A percentile compares a stretch with the other conserved stretches of the same genome.
phyloP scores from a whole-genome alignment of 2,797 vertebrate species.

The Hippoglossus hippoglossus region DNA sequence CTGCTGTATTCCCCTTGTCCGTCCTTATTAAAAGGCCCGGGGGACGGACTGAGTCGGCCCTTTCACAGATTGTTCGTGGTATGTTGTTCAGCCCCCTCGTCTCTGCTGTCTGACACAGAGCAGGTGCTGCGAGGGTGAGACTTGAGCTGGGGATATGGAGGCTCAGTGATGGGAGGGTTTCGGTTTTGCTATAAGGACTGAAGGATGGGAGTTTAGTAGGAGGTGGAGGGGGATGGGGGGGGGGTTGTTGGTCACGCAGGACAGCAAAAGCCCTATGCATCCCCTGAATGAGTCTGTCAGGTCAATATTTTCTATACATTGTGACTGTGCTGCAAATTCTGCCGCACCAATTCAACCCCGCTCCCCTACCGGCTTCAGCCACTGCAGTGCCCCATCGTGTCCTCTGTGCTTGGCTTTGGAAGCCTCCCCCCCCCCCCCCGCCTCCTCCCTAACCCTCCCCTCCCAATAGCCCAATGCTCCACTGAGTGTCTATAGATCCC shows the following conservation, averaged over 20 bases:
- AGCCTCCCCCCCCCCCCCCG: slow-evolving; percentile 8
- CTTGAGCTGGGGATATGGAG: slow-evolving; percentile 28
- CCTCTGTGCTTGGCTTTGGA: slow-evolving; percentile 48
- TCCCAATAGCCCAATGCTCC: slow-evolving; percentile 78
- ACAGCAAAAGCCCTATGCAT: slow-evolving; percentile 29
- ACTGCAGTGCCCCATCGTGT: slow-evolving; percentile 36
- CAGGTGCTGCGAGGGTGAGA: slow-evolving; percentile 60
- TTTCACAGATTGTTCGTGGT: slow-evolving; percentile 60
- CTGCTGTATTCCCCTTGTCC: slow-evolving; percentile 54
- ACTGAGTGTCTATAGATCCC: slow-evolving; percentile 79
- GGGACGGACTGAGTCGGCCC: slow-evolving; percentile 41
- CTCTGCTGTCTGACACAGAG: slow-evolving; percentile 57
- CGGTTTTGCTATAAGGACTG: slow-evolving; percentile 10
- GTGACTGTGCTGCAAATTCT: slow-evolving; percentile 56
- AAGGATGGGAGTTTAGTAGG: slow-evolving; percentile 8
- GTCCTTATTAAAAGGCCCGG: slow-evolving; percentile 69
- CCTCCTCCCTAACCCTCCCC: slow-evolving; percentile 34
- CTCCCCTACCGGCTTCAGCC: slow-evolving; percentile 40
- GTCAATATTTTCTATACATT: slow-evolving; percentile 61
- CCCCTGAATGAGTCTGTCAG: slow-evolving; percentile 59
- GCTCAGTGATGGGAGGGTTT: slow-evolving; percentile 31
- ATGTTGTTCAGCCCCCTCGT: slow-evolving; percentile 53
- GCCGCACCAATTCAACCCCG: slow-evolving; percentile 37
- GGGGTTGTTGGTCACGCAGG: not conserved
- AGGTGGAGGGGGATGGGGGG: not conserved